These are phyloP conservation scores for Melinaea menophilus DNA, from an alignment of 2,888 invertebrate genomes.

Conservation along the genomic window DNA sequence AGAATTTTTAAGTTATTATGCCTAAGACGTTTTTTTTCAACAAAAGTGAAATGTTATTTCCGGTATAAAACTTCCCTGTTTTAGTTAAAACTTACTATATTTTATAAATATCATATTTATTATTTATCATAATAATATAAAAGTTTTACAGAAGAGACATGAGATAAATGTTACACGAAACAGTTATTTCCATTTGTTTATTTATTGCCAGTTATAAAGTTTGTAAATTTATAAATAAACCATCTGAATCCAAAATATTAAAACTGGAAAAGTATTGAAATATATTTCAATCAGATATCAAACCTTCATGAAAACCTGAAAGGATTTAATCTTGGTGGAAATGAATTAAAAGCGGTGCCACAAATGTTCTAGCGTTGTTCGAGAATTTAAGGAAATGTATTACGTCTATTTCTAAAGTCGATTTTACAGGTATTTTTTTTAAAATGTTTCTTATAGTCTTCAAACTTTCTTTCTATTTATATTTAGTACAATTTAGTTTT, in stretches of 20 bases:
- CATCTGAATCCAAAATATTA: slow-evolving; percentile 2
- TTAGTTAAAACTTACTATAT: too few relatives aligned
- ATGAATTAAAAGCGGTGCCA: slow-evolving; percentile 86
- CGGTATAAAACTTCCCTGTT: too few relatives aligned
- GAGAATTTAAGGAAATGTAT: slow-evolving; percentile 90
- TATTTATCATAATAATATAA: background rate
- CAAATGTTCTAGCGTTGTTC: slow-evolving; percentile 87
- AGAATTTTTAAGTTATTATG: background rate
- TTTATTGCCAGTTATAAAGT: slow-evolving; percentile 6
- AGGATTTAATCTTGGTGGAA: slow-evolving; percentile 90
- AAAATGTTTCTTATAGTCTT: background rate
- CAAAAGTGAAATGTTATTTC: too few relatives aligned
- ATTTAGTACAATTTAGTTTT: background rate
- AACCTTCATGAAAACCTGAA: slow-evolving; percentile 81
- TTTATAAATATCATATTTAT: too few relatives aligned
- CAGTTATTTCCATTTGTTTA: slow-evolving; percentile 2
- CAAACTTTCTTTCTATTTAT: background rate
- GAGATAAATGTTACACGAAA: background rate
- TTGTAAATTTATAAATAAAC: slow-evolving; percentile 3
- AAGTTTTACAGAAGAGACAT: background rate
- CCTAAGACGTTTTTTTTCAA: background rate
- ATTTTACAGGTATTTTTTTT: slow-evolving; percentile 85
- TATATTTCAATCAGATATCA: background rate
- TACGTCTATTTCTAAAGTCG: slow-evolving; percentile 85
- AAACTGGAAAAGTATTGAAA: background rate